Evolutionary conservation across 23 tunicate genomes (phyloP).

Genomic region (Halocynthia roretzi): DNA sequence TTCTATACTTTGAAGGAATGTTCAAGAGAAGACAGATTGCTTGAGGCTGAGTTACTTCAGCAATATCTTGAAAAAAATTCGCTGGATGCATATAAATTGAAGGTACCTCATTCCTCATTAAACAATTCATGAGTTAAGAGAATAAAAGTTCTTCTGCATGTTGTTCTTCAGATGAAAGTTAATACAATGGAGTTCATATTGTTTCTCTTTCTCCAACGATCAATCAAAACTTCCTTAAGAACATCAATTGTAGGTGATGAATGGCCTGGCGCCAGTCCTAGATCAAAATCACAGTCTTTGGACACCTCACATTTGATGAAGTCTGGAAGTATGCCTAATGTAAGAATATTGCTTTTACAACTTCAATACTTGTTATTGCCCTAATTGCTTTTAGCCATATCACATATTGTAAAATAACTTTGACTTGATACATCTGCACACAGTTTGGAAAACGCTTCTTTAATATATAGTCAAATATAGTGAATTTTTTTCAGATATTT

Average conservation of each 20-base stretch:
- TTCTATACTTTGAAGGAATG: slow-evolving; percentile 33
- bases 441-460: too few relatives aligned
- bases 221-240: slow-evolving; percentile 59
- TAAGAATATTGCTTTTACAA: too few relatives aligned
- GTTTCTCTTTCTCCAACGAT: slow-evolving; percentile 81
- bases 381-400: too few relatives aligned
- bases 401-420: too few relatives aligned
- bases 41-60: slow-evolving; percentile 68
- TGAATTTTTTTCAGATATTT: background rate
- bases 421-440: too few relatives aligned
- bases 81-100: slow-evolving; percentile 26
- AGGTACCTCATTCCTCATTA: background rate
- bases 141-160: too few relatives aligned
- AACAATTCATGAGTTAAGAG: too few relatives aligned
- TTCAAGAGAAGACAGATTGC: slow-evolving; percentile 49
- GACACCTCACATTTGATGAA: slow-evolving; percentile 4
- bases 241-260: slow-evolving; percentile 80
- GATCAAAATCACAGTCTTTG: slow-evolving; percentile 25
- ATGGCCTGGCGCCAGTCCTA: slow-evolving; percentile 86
- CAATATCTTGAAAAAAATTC: slow-evolving; percentile 33
- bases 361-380: too few relatives aligned
- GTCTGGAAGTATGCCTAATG: slow-evolving; percentile 9
- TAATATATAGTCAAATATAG: too few relatives aligned
- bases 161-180: slow-evolving; percentile 21
- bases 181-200: slow-evolving; percentile 77